Evolutionary conservation across 1,140 invertebrate genomes (phyloP).

Genomic region (Papilio machaon): DNA sequence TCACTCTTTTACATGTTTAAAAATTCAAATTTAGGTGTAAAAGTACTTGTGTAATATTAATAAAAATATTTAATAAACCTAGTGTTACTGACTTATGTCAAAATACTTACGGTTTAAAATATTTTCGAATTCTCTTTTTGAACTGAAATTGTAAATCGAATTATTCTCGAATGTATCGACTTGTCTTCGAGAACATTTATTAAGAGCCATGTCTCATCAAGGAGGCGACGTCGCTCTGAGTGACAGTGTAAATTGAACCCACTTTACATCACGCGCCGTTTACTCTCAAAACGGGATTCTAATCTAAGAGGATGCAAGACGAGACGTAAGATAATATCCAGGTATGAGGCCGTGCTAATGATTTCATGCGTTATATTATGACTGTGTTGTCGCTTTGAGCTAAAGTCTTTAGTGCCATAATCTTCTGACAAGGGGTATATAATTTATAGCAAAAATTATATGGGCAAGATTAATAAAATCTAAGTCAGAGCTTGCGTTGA

Average conservation of each 20-base stretch:
- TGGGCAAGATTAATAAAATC: too few relatives aligned
- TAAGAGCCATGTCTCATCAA: conserved; percentile 35
- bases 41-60: too few relatives aligned
- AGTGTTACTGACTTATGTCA: too few relatives aligned
- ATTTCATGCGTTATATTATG: not conserved
- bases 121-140: too few relatives aligned
- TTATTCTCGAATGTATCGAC: not conserved
- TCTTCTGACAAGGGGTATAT: not conserved
- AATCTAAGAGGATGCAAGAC: conserved; percentile 33
- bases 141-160: not conserved
- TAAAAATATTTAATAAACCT: too few relatives aligned
- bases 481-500: too few relatives aligned
- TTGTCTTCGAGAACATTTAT: conserved; percentile 31
- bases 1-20: too few relatives aligned
- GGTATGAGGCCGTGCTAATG: conserved; percentile 6
- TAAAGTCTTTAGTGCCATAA: not conserved
- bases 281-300: conserved; percentile 40
- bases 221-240: conserved; percentile 43
- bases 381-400: not conserved
- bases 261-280: conserved; percentile 51
- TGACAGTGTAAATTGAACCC: conserved; percentile 59
- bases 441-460: too few relatives aligned
- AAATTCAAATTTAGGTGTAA: too few relatives aligned
- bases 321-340: conserved; percentile 32
- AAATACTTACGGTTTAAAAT: too few relatives aligned